A percentile compares a stretch with the other conserved stretches of the same genome.
Conservation (phyloP, 1,140 invertebrate genomes). For the Triops longicaudatus region DNA sequence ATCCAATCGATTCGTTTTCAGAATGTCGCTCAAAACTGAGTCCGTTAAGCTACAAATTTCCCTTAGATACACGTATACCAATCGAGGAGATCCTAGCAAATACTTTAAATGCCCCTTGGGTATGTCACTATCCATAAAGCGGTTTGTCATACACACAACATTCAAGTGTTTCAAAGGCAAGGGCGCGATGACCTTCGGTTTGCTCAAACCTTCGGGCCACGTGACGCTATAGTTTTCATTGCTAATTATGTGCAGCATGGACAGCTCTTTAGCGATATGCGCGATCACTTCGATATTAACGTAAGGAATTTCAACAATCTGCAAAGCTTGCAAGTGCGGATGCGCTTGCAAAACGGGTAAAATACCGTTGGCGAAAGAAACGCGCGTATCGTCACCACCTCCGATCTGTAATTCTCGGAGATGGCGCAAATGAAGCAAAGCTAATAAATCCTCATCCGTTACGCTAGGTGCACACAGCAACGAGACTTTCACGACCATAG, state of each 20-base stretch:
- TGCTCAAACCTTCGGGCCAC: conserved; percentile 22
- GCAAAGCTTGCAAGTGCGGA: not conserved
- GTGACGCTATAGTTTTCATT: conserved; percentile 18
- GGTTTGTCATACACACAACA: conserved; percentile 27
- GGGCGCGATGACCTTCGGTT: not conserved
- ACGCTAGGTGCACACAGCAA: conserved; percentile 19
- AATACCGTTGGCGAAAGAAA: conserved; percentile 27
- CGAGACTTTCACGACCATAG: conserved; percentile 25
- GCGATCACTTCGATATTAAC: conserved; percentile 25
- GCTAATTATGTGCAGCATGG: conserved; percentile 18
- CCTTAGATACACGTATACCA: conserved; percentile 25
- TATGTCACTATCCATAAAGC: conserved; percentile 17
- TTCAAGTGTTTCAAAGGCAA: conserved; percentile 20
- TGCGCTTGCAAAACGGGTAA: conserved; percentile 23
- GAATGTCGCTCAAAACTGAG: not conserved
- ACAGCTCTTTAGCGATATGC: conserved; percentile 17
- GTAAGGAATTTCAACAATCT: conserved; percentile 22
- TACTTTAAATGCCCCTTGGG: conserved; percentile 20
- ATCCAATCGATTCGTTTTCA: conserved; percentile 17
- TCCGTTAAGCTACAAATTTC: conserved; percentile 24
- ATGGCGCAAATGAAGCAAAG: not conserved
- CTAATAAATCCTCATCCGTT: conserved; percentile 24
- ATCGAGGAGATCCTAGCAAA: conserved; percentile 18
- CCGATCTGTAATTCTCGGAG: conserved; percentile 21
- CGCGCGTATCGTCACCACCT: conserved; percentile 21